Evolutionary conservation across 2,113 vertebrate species (phyloP).

Genomic region (Platycercus adscitus): DNA sequence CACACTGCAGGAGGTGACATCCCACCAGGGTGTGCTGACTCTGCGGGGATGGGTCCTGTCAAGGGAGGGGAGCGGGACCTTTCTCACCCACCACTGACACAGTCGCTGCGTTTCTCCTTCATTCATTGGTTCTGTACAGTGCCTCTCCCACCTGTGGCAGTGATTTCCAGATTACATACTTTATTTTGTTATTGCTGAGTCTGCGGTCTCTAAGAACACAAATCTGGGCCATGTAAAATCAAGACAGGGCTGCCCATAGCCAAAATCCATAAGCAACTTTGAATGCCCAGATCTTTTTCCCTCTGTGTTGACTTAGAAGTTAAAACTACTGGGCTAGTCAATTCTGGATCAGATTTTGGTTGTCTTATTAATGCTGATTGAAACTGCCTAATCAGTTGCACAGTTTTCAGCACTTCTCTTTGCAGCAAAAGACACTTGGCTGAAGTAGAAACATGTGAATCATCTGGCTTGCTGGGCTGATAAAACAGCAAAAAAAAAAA

Average conservation of each 20-base stretch:
- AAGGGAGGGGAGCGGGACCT: background rate
- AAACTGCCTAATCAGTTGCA: background rate
- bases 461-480: background rate
- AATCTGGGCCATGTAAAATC: background rate
- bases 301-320: background rate
- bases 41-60: background rate
- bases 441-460: background rate
- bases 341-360: background rate
- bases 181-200: background rate
- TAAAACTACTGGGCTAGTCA: background rate
- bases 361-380: background rate
- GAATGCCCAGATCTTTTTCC: background rate
- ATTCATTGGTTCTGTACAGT: background rate
- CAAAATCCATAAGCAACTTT: background rate
- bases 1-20: background rate
- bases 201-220: background rate
- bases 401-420: background rate
- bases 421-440: background rate
- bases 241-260: background rate
- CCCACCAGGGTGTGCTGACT: accelerated
- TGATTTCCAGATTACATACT: background rate
- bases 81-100: accelerated
- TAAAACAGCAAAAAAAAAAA: background rate
- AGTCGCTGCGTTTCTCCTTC: background rate
- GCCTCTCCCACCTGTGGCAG: background rate